Percentiles rank a stretch among this genome's conserved stretches.
Conservation (phyloP, 2,113 vertebrate species). For the Gambusia holbrooki region DNA sequence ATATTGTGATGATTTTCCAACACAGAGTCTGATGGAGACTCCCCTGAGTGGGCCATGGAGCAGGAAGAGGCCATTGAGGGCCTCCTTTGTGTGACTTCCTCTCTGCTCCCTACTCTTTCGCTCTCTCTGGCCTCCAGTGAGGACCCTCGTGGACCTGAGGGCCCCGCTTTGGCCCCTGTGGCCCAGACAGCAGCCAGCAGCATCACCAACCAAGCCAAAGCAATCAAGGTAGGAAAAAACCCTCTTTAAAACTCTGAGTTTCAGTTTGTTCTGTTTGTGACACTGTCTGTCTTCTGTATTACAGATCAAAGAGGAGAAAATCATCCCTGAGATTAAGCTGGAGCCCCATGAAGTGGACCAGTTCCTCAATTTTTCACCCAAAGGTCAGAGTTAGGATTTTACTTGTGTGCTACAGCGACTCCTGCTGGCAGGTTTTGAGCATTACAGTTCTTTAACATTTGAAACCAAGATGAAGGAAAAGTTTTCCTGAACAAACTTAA, state of each 20-base stretch:
- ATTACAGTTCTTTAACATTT: neutral
- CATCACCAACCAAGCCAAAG: constrained; percentile 48
- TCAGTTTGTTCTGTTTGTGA: neutral
- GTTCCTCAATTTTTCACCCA: constrained; percentile 94
- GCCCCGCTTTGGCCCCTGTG: constrained; percentile 51
- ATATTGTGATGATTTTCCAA: constrained; percentile 4
- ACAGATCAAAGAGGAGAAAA: constrained; percentile 87
- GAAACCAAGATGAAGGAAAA: neutral
- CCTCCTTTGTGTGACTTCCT: constrained; percentile 81
- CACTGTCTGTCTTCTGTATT: neutral
- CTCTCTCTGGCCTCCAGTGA: constrained; percentile 78
- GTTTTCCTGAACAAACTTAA: neutral
- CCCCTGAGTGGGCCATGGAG: constrained; percentile 88
- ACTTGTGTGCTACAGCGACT: constrained; percentile 22
- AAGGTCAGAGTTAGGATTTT: constrained; percentile 73
- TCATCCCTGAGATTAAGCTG: constrained; percentile 92
- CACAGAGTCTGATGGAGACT: constrained; percentile 86
- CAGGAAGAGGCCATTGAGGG: constrained; percentile 84
- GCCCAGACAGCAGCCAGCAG: constrained; percentile 27
- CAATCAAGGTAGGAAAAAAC: constrained; percentile 55
- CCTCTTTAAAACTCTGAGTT: neutral
- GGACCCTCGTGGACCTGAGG: constrained; percentile 54
- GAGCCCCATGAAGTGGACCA: constrained; percentile 99
- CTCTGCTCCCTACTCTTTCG: constrained; percentile 86
- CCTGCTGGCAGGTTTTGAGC: constrained; percentile 44